Percentiles rank a stretch among this genome's conserved stretches.
Evolutionary conservation across 1,140 invertebrate genomes (phyloP).

Genomic region (Monochamus saltuarius): DNA sequence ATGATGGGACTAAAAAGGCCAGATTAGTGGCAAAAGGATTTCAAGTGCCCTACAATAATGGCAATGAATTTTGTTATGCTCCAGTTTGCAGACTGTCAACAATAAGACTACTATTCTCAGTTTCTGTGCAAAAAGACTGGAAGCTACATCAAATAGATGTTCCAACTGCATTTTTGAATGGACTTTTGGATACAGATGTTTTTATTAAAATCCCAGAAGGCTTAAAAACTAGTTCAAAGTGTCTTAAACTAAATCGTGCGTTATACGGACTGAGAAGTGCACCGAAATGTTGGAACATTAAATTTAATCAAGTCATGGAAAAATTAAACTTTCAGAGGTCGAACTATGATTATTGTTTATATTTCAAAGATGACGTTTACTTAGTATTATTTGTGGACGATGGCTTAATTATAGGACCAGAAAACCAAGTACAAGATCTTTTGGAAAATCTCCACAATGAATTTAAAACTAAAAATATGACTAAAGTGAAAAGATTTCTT

Average conservation of each 20-base stretch:
- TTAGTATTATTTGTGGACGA: constrained; percentile 15
- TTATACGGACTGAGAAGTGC: constrained; percentile 19
- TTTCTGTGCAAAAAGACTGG: constrained; percentile 9
- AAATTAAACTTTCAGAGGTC: constrained; percentile 8
- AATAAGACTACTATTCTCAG: constrained; percentile 7
- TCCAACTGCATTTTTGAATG: constrained; percentile 17
- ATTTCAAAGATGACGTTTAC: neutral
- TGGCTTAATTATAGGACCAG: constrained; percentile 7
- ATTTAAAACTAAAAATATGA: no score
- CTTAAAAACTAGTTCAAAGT: constrained; percentile 2
- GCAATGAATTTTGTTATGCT: constrained; percentile 9
- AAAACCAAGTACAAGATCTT: constrained; percentile 2
- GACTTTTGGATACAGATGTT: constrained; percentile 10
- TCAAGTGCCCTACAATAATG: constrained; percentile 16
- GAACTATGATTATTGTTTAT: constrained; percentile 13
- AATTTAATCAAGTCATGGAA: constrained; percentile 16
- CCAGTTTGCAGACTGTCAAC: constrained; percentile 19
- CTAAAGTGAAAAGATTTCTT: neutral
- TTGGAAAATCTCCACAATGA: neutral
- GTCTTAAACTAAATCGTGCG: constrained; percentile 22
- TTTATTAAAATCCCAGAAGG: constrained; percentile 11
- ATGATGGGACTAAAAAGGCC: constrained; percentile 36
- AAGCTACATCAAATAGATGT: constrained; percentile 14
- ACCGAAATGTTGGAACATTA: constrained; percentile 20
- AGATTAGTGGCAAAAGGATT: constrained; percentile 39